Conservation (phyloP, 37 sponge, comb jelly and placozoan genomes). For the Cliona cf. orientalis region DNA sequence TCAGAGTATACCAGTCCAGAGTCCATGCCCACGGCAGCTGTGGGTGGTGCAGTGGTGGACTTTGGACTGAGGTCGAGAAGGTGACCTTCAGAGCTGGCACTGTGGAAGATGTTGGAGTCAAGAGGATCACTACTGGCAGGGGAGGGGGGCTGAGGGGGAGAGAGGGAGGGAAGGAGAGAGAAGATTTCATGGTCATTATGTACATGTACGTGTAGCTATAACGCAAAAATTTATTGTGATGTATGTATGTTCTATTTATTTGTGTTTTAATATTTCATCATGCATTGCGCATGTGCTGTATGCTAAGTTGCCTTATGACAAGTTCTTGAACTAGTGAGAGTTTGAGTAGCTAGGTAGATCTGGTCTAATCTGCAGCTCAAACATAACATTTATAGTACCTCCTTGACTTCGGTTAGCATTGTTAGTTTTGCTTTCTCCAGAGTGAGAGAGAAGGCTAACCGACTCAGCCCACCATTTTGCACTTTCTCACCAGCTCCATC, state of each 20-base stretch:
- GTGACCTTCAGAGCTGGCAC: slow-evolving; percentile 14
- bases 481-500: background rate
- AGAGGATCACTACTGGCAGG: background rate
- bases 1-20: slow-evolving; percentile 31
- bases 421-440: slow-evolving; percentile 37
- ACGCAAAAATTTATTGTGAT: too few species aligned
- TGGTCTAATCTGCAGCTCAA: background rate
- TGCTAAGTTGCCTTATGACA: too few species aligned
- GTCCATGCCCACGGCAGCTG: background rate
- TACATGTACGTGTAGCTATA: too few species aligned
- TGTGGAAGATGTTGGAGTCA: slow-evolving; percentile 13
- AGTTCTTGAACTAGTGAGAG: background rate
- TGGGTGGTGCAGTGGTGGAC: background rate
- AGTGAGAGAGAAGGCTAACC: slow-evolving; percentile 34
- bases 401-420: slow-evolving; percentile 28
- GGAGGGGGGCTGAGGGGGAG: background rate
- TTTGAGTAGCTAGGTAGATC: background rate
- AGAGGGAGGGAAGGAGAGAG: too few species aligned
- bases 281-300: too few species aligned
- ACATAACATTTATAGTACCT: background rate
- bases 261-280: too few species aligned
- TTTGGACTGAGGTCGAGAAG: slow-evolving; percentile 57
- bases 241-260: too few species aligned
- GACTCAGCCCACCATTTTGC: background rate
- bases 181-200: too few species aligned